A percentile compares a stretch with the other conserved stretches of the same genome.
Evolutionary conservation across 2,113 vertebrate species (phyloP).

Genomic region (Ariopsis seemanni): DNA sequence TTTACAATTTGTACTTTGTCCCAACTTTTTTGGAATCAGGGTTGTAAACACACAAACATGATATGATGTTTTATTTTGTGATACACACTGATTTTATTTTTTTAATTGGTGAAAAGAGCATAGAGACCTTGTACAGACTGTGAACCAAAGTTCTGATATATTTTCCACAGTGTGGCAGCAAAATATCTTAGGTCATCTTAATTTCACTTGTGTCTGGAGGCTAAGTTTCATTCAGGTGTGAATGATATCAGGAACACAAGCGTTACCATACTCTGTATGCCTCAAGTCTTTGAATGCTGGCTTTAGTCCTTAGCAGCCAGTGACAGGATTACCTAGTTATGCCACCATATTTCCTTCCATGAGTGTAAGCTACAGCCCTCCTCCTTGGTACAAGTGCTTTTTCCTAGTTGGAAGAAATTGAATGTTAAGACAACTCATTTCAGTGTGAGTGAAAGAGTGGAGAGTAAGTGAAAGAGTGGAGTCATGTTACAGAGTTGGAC

Average conservation of each 20-base stretch:
- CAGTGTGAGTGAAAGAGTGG: slow-evolving; percentile 33
- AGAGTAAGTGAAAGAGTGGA: too few species aligned
- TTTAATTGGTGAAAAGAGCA: background rate
- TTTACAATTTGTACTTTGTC: too few species aligned
- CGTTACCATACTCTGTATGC: slow-evolving; percentile 69
- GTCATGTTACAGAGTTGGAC: too few species aligned
- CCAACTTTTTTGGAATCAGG: too few species aligned
- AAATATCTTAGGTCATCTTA: slow-evolving; percentile 3
- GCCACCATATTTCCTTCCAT: slow-evolving; percentile 70
- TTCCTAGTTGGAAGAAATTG: slow-evolving; percentile 66
- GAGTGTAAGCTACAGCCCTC: slow-evolving; percentile 60
- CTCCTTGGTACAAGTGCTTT: slow-evolving; percentile 63
- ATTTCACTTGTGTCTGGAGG: background rate
- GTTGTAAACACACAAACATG: background rate
- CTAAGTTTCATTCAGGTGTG: slow-evolving; percentile 36
- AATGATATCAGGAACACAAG: slow-evolving; percentile 69
- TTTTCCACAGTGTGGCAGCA: background rate
- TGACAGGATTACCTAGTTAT: slow-evolving; percentile 73
- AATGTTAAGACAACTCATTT: slow-evolving; percentile 70
- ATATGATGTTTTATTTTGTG: background rate
- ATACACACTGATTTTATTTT: background rate
- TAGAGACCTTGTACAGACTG: background rate
- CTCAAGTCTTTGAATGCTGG: slow-evolving; percentile 50
- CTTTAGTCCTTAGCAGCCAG: slow-evolving; percentile 38
- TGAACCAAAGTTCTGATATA: background rate